phyloP scores from a whole-genome alignment of 1,140 invertebrate species.

The Planococcus citri region DNA sequence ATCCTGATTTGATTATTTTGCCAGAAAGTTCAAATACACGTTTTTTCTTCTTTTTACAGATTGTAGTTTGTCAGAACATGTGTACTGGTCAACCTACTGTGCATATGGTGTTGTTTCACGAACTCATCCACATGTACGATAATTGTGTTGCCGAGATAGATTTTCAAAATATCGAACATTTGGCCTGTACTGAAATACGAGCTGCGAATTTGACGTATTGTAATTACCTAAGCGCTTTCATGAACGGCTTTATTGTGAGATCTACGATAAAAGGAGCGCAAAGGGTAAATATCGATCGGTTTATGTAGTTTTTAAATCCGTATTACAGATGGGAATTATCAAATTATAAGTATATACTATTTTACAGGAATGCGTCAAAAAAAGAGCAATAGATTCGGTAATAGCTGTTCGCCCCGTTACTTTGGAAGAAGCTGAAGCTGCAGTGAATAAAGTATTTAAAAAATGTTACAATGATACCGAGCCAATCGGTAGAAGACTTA shows the following conservation, averaged over 20 bases:
- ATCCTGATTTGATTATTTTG: neutral
- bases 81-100: constrained; percentile 48
- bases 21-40: neutral
- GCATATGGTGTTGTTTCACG: constrained; percentile 72
- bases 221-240: constrained; percentile 65
- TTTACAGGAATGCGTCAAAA: constrained; percentile 72
- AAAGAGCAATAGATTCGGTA: constrained; percentile 71
- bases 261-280: constrained; percentile 60
- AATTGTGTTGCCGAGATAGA: constrained; percentile 79
- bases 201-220: constrained; percentile 87
- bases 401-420: constrained; percentile 63
- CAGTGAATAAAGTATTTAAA: constrained; percentile 78
- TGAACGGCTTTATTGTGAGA: constrained; percentile 60
- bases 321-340: constrained; percentile 3
- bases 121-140: constrained; percentile 96
- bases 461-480: constrained; percentile 89
- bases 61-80: constrained; percentile 85
- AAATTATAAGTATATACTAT: neutral
- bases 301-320: neutral
- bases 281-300: constrained; percentile 38
- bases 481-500: constrained; percentile 72
- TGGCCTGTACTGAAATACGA: constrained; percentile 88
- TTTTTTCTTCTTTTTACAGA: constrained; percentile 40
- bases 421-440: constrained; percentile 52
- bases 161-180: constrained; percentile 79